Conservation (phyloP, 2,797 vertebrate genomes). For the Acestrorhynchus altus region DNA sequence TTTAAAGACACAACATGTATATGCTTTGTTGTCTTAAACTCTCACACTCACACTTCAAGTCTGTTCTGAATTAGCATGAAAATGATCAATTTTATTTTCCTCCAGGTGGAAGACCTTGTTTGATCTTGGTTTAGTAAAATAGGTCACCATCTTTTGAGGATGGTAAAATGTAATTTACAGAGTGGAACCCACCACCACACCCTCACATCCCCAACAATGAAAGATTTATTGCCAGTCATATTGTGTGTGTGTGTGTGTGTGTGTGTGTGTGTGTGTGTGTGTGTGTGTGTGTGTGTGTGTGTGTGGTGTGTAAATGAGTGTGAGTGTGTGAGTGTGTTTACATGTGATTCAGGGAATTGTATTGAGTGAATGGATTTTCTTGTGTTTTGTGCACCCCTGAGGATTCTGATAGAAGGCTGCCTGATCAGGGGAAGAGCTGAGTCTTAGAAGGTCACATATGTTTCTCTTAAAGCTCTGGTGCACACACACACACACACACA, state of each 20-base stretch:
- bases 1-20: too few relatives aligned
- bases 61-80: slow-evolving; percentile 13
- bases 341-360: not conserved
- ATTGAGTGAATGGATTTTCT: slow-evolving; percentile 49
- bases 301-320: slow-evolving; percentile 1
- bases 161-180: slow-evolving; percentile 43
- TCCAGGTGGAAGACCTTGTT: slow-evolving; percentile 17
- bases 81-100: slow-evolving; percentile 3
- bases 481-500: slow-evolving; percentile 15
- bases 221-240: slow-evolving; percentile 37
- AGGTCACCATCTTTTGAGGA: slow-evolving; percentile 22
- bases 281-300: slow-evolving; percentile 33
- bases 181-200: slow-evolving; percentile 5
- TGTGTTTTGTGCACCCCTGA: slow-evolving; percentile 13
- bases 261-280: not conserved
- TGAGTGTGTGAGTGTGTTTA: not conserved
- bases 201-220: slow-evolving; percentile 12
- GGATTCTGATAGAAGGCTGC: slow-evolving; percentile 35
- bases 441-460: slow-evolving; percentile 22
- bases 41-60: not conserved
- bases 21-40: not conserved
- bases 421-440: slow-evolving; percentile 11
- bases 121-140: slow-evolving; percentile 2
- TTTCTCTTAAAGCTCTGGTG: slow-evolving; percentile 5
- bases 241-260: slow-evolving; percentile 38